phyloP scores from a whole-genome alignment of 2,797 vertebrate genomes.

The Octomys mimax region DNA sequence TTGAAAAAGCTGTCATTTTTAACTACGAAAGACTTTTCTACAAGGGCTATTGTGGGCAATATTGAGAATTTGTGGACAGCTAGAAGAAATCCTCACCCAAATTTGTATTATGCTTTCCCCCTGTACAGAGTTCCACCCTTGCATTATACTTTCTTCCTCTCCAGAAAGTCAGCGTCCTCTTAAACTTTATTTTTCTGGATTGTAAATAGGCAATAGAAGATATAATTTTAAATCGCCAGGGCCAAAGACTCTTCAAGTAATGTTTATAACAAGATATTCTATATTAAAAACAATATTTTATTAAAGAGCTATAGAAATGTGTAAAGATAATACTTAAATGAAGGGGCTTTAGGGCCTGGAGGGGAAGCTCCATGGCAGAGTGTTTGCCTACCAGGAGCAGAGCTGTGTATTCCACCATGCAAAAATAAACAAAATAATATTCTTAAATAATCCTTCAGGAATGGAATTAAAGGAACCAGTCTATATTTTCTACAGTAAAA shows the following conservation, averaged over 20 bases:
- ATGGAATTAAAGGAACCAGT: background rate
- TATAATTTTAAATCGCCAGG: background rate
- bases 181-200: conserved; percentile 27
- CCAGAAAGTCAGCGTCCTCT: background rate
- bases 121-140: conserved; percentile 1
- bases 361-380: too few relatives aligned
- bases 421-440: background rate
- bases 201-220: background rate
- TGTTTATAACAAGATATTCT: background rate
- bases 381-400: background rate
- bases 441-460: background rate
- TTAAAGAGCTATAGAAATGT: background rate
- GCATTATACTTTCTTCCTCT: background rate
- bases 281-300: conserved; percentile 37
- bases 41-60: background rate
- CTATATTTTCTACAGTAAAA: conserved; percentile 37
- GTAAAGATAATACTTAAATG: background rate
- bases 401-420: background rate
- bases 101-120: conserved; percentile 22
- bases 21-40: conserved; percentile 17
- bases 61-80: conserved; percentile 50
- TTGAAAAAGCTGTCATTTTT: conserved; percentile 29
- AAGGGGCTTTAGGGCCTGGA: background rate
- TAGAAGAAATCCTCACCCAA: background rate
- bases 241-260: background rate